Percentiles rank a stretch among this genome's conserved stretches.
Evolutionary conservation across 2,888 invertebrate species (phyloP).

Genomic region (Penaeus monodon): DNA sequence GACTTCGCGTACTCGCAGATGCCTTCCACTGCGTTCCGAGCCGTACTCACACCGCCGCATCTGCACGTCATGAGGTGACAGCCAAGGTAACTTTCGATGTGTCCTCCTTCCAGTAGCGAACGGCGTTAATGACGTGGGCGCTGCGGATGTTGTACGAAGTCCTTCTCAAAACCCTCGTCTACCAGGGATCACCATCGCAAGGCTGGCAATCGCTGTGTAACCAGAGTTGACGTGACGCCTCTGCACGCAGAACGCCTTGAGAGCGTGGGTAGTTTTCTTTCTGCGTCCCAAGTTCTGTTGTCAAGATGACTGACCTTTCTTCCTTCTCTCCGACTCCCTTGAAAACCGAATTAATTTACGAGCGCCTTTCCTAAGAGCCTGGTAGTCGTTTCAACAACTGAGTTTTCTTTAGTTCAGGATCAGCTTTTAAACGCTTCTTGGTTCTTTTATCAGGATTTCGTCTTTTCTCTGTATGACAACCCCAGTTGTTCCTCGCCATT

Average conservation of each 20-base stretch:
- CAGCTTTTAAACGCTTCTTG: not conserved
- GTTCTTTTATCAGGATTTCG: constrained; percentile 1
- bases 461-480: constrained; percentile 14
- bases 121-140: constrained; percentile 43
- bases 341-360: not conserved
- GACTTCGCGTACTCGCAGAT: constrained; percentile 32
- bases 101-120: constrained; percentile 44
- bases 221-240: constrained; percentile 42
- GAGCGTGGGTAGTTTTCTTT: not conserved
- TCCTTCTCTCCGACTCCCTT: not conserved
- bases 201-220: constrained; percentile 24
- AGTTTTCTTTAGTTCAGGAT: not conserved
- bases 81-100: constrained; percentile 18
- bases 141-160: constrained; percentile 18
- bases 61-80: constrained; percentile 9
- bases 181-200: constrained; percentile 24
- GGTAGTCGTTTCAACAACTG: no score
- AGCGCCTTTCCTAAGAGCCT: not conserved
- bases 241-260: constrained; percentile 17
- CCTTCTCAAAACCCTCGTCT: constrained; percentile 7
- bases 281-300: no score
- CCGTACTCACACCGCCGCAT: not conserved
- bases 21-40: constrained; percentile 1
- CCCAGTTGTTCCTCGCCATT: constrained; percentile 30
- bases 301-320: not conserved